phyloP scores from a whole-genome alignment of 2,113 vertebrate species.

The Balaenoptera acutorostrata region DNA sequence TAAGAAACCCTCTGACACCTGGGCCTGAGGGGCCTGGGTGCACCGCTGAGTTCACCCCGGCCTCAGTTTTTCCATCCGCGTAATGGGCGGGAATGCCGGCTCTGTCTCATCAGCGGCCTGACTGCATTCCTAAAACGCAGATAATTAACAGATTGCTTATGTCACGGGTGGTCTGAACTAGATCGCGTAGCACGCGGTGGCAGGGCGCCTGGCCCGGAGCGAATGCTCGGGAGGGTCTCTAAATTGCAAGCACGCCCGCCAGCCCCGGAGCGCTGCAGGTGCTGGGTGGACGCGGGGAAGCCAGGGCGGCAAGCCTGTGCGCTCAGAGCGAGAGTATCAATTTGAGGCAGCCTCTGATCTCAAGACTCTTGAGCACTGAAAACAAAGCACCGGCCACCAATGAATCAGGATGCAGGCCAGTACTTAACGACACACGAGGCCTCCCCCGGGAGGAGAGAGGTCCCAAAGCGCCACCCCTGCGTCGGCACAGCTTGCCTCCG shows the following conservation, averaged over 20 bases:
- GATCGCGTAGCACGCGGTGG: fast-evolving
- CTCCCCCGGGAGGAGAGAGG: background rate
- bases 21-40: background rate
- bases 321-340: fast-evolving
- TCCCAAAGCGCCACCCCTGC: background rate
- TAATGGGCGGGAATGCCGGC: background rate
- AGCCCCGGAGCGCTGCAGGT: background rate
- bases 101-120: background rate
- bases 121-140: background rate
- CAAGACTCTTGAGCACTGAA: background rate
- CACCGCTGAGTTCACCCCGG: fast-evolving
- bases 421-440: background rate
- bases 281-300: background rate
- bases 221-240: background rate
- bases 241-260: fast-evolving
- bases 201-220: background rate
- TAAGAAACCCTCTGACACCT: background rate
- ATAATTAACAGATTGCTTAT: background rate
- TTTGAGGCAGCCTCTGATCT: background rate
- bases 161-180: background rate
- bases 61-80: background rate
- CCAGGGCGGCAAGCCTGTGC: background rate
- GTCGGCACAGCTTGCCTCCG: background rate
- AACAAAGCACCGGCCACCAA: background rate
- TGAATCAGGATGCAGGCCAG: fast-evolving